Base-by-base conservation (phyloP, 2,888 invertebrate species). In the Tiphia femorata region DNA sequence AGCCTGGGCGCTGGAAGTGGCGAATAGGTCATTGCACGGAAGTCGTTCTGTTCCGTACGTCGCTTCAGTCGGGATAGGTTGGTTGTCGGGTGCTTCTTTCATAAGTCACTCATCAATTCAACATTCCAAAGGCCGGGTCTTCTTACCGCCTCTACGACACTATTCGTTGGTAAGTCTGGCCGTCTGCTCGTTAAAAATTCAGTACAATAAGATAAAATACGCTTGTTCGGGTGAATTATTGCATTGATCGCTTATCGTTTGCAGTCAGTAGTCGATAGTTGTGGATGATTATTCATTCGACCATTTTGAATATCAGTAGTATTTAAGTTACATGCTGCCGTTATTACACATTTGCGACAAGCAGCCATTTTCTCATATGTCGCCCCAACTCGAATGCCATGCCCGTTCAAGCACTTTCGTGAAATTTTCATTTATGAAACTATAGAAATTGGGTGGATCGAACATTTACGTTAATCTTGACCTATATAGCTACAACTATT, bases 131-230 rank as follows among this genome's bases (percentile, higher is more conserved):
- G 88, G 87, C 88, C 88, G 88, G 84, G 87, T 88, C 61, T 47
- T 44, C 59, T 67, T 52, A 54, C 58, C 52, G 61, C 59, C 62
- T 63, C 62, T 62, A 50, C 58, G 43, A 56, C 55, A 58, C 49
- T 57, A 44, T 88, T 88, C 88, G 88, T 88, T 88, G 90, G 90
- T 90, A 89, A 90, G 90, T 90, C 86, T 85, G 86, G 84, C 85
- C 62, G 67, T 55, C 58, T 61, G 66, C 65, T 69, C 57, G 47
- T 46, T 48, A 47, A 42, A 57, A 65, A 67, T 68, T 69, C 59
- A 67, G 59, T 72, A 66, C 67, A 64, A 56, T 58, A 19, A 48
- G 7, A 37, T 29, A 27, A 48, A 66, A 52, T 23, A 30, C 17
- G 0, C 5, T 2, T 2, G 8, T n/a, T n/a, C n/a, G n/a, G n/a